Percentiles rank a stretch among this genome's conserved stretches.
These are phyloP conservation scores for Semotilus atromaculatus DNA, from an alignment of 2,797 vertebrate genomes.

Conservation along the genomic window DNA sequence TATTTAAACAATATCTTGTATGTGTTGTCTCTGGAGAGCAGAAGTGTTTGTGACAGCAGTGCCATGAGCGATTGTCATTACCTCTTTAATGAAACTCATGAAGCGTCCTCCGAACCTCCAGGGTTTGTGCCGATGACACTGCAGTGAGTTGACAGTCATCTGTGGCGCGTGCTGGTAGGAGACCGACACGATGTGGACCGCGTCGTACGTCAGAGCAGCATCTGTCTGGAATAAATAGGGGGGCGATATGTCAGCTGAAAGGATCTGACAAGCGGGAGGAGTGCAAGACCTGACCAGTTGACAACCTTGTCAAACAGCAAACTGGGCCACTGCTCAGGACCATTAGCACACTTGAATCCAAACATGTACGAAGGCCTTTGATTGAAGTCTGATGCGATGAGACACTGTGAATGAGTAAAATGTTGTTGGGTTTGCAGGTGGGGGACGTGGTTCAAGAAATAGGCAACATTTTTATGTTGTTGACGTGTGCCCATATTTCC, in stretches of 20 bases:
- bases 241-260: conserved; percentile 74
- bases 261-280: conserved; percentile 44
- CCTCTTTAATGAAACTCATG: conserved; percentile 99
- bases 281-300: conserved; percentile 25
- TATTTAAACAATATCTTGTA: conserved; percentile 30
- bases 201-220: conserved; percentile 96
- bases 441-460: conserved; percentile 15
- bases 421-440: conserved; percentile 5
- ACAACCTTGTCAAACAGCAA: conserved; percentile 36
- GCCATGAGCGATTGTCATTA: conserved; percentile 66
- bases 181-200: conserved; percentile 97
- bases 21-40: conserved; percentile 28
- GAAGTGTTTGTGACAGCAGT: conserved; percentile 29
- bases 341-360: conserved; percentile 47
- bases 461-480: conserved; percentile 21
- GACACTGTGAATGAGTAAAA: background rate
- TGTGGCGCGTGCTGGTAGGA: conserved; percentile 96
- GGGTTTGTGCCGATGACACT: conserved; percentile 98
- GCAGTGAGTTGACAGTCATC: conserved; percentile 98
- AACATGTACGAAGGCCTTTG: conserved; percentile 13
- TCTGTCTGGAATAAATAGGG: conserved; percentile 93
- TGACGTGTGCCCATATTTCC: background rate
- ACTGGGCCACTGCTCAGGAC: conserved; percentile 34
- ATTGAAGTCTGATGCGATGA: conserved; percentile 6
- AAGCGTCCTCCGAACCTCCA: conserved; percentile 98